These are phyloP conservation scores for Toxostoma redivivum DNA, from an alignment of 2,113 vertebrate genomes.

Conservation along the genomic window DNA sequence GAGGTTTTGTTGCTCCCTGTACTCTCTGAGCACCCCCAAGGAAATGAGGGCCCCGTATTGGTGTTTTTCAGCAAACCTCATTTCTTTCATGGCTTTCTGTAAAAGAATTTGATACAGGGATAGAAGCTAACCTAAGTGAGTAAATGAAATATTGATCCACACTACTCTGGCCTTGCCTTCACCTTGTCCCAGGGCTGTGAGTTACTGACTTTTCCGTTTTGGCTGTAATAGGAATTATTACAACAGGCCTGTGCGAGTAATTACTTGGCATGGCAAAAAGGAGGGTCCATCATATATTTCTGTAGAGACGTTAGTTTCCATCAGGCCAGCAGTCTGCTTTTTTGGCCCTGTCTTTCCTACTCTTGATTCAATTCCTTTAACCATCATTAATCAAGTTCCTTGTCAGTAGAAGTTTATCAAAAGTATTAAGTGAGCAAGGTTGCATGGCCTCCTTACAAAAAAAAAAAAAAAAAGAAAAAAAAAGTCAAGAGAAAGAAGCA, in stretches of 20 bases:
- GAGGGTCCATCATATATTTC: conserved; percentile 92
- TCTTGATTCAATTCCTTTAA: conserved; percentile 95
- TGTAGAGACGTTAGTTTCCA: conserved; percentile 93
- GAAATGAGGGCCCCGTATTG: conserved; percentile 85
- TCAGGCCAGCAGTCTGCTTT: conserved; percentile 80
- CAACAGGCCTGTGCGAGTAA: conserved; percentile 96
- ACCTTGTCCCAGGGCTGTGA: conserved; percentile 97
- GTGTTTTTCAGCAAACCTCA: conserved; percentile 88
- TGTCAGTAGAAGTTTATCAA: conserved; percentile 93
- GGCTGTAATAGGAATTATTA: conserved; percentile 99
- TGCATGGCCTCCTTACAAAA: conserved; percentile 69
- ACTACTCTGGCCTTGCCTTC: conserved; percentile 98
- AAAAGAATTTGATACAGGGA: conserved; percentile 96
- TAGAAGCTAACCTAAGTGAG: conserved; percentile 89
- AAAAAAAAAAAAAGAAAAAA: conserved; percentile 37
- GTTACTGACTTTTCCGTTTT: conserved; percentile 99
- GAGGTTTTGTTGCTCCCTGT: conserved; percentile 72
- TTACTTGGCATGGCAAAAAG: conserved; percentile 94
- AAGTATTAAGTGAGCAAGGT: conserved; percentile 81
- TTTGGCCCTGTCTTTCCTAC: conserved; percentile 86
- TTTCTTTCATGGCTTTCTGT: conserved; percentile 86
- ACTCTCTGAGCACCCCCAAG: conserved; percentile 80
- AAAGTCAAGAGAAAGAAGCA: conserved; percentile 5
- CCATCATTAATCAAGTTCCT: conserved; percentile 91
- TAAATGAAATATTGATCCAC: conserved; percentile 99